Evolutionary conservation across 1,140 invertebrate genomes (phyloP), one percentile per base, ranked within the genome.

Genomic region (Drosophila watanabei): DNA sequence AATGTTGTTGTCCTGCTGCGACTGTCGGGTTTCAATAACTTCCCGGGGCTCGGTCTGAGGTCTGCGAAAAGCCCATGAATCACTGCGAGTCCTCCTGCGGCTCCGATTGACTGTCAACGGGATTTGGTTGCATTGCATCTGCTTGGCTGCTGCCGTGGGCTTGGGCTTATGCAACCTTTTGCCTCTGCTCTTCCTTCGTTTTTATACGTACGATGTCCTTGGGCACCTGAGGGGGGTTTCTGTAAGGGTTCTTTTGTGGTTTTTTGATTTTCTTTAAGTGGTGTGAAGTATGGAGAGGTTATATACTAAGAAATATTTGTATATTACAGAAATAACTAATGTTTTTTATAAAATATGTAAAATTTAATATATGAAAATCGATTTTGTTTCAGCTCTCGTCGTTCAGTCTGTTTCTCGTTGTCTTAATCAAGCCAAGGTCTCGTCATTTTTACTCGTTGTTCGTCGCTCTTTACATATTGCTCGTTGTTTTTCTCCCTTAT

Each of bases 41-140:
- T 16, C 37, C 28, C 11, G 41, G 33, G 20, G 39, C 3, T 6
- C 6, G 18, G 45, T 24, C 18, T 54, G 54, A 18, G 28, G 46
- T 45, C 57, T 49, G 59, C 59, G 69, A 49, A 62, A 49, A 68
- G 82, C 59, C 76, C 52, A 59, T 72, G 80, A 64, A 69, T 76
- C 59, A 70, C 63, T 70, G 65, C 70, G 32, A 77, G 70, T 75
- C 70, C 75, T 78, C 32, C 46, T 72, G 65, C 41, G 77, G 63
- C 65, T 61, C 35, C 62, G 71, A 77, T 82, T 84, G 82, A 64
- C 72, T 84, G 82, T 78, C 82, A 80, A 59, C 77, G 57, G 75
- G 72, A 85, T 72, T 77, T 73, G 46, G 70, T 75, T 60, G 71
- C 71, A 73, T 52, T 77, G 62, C 75, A 63, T 75, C 75, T 52